Base-by-base conservation (phyloP, 2,888 invertebrate species). In the Mermis nigrescens region DNA sequence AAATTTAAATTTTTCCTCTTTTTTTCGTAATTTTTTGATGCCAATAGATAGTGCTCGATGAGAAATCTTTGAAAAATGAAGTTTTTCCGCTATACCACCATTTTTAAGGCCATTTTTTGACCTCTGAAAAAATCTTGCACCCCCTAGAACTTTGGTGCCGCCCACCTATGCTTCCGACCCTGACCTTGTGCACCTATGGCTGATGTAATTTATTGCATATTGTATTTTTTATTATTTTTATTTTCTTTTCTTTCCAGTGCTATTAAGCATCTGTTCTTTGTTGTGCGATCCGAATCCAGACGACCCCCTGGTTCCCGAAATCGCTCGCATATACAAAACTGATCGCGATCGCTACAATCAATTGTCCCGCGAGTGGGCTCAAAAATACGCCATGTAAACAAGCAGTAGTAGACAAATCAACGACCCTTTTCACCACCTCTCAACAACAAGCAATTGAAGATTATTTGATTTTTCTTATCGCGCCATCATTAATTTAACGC, bases 251-350 rank as follows among this genome's bases (percentile, higher is more conserved):
- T 38, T 60, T 70, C 60, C 63, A 94, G 95, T 98, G 80, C 83
- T 98, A 81, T 83, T 99, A 80, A 95, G 95, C 80, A 98, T 98
- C 82, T 98, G 95, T 84, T 98, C 95, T 80, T 84, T 98, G 78
- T 82, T 98, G 78, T 92, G 91, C 79, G 98, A 98, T 83, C 95
- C 98, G 76, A 98, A 98, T 80, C 95, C 98, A 76, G 98, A 98
- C 77, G 98, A 98, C 80, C 98, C 98, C 67, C 81, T 98, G 80
- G 95, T 98, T 78, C 98, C 98, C 77, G 98, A 98, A 83, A 98
- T 99, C 79, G 98, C 98, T 79, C 88, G 94, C 83, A 91, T 95
- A 84, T 98, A 94, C 83, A 98, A 98, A 84, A 92, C 92, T 71
- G 95, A 98, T 82, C 84, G 91, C 81, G 88, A 90, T 82, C 91